Percentiles rank a stretch among this genome's conserved stretches.
Evolutionary conservation across 2,797 vertebrate species (phyloP).

Genomic region (Limnodromus scolopaceus): DNA sequence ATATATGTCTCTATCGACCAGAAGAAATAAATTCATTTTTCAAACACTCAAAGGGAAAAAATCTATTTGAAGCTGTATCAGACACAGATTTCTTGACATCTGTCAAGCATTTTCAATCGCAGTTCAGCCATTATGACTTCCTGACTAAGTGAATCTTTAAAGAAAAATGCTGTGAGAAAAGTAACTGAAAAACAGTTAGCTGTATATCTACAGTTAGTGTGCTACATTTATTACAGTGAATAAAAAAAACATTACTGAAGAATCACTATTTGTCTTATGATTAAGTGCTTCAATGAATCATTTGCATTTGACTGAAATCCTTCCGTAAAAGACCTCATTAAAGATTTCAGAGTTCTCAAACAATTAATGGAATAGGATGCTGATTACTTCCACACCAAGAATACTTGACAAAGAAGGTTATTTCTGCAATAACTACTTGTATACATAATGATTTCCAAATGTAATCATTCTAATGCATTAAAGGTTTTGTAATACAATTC

Average conservation of each 20-base stretch:
- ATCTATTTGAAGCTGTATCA: neutral
- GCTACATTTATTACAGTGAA: slow-evolving; percentile 1
- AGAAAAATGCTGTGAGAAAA: slow-evolving; percentile 37
- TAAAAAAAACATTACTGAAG: neutral
- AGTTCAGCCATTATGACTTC: neutral
- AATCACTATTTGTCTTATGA: slow-evolving; percentile 49
- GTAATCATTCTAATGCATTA: slow-evolving; percentile 45
- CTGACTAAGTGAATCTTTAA: slow-evolving; percentile 6
- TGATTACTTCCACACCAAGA: slow-evolving; percentile 64
- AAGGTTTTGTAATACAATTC: slow-evolving; percentile 42
- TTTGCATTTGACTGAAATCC: slow-evolving; percentile 69
- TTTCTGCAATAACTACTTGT: slow-evolving; percentile 62
- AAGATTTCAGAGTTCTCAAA: slow-evolving; percentile 70
- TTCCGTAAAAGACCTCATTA: slow-evolving; percentile 38
- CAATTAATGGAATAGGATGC: slow-evolving; percentile 64
- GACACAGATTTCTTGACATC: slow-evolving; percentile 26
- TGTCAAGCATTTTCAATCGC: slow-evolving; percentile 19
- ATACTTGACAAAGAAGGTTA: slow-evolving; percentile 62
- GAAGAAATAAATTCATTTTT: slow-evolving; percentile 32
- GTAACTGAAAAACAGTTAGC: neutral
- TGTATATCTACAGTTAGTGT: neutral
- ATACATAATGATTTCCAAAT: slow-evolving; percentile 58
- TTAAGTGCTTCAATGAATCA: slow-evolving; percentile 63
- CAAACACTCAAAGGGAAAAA: neutral
- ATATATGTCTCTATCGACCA: neutral